Evolutionary conservation across 2,113 vertebrate species (phyloP).

Genomic region (Aix galericulata): DNA sequence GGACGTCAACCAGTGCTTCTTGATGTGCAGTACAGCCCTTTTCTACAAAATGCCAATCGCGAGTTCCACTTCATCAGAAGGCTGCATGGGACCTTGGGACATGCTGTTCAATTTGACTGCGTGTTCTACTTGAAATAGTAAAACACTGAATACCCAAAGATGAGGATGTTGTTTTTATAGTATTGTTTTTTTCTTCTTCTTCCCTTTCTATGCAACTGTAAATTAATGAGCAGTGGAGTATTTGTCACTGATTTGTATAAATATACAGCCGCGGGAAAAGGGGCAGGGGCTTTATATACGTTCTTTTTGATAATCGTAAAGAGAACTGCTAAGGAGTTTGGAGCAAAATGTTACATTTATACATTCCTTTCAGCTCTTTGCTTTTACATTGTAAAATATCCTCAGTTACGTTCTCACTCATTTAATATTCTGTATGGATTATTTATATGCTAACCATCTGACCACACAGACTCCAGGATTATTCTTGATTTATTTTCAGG

Average conservation of each 20-base stretch:
- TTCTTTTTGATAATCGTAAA: slow-evolving; percentile 76
- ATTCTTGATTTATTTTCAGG: slow-evolving; percentile 23
- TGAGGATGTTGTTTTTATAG: slow-evolving; percentile 81
- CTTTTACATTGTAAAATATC: slow-evolving; percentile 73
- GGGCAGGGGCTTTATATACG: slow-evolving; percentile 82
- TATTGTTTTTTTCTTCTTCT: slow-evolving; percentile 78
- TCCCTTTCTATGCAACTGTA: slow-evolving; percentile 98
- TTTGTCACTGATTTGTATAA: slow-evolving; percentile 89
- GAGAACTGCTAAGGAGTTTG: slow-evolving; percentile 72
- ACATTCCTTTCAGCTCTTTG: slow-evolving; percentile 80
- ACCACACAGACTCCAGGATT: slow-evolving; percentile 52
- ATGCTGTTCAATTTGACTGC: slow-evolving; percentile 12
- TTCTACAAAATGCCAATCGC: slow-evolving; percentile 17
- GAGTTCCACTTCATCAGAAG: slow-evolving; percentile 54
- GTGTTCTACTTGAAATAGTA: slow-evolving; percentile 70
- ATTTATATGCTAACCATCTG: slow-evolving; percentile 70
- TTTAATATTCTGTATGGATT: slow-evolving; percentile 67
- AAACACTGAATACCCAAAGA: slow-evolving; percentile 90
- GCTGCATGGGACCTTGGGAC: slow-evolving; percentile 62
- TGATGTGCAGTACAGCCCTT: slow-evolving; percentile 55
- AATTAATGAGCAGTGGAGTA: slow-evolving; percentile 89
- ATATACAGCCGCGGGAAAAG: slow-evolving; percentile 77
- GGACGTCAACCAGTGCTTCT: slow-evolving; percentile 29
- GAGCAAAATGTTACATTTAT: slow-evolving; percentile 79
- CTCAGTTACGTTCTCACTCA: slow-evolving; percentile 61